phyloP scores from a whole-genome alignment of 2,113 vertebrate genomes.

The Felis catus region F.catus_Fca126_mat1.0 CM031419.1:194548501-194549000 shows the following conservation, averaged over 20 bases:
- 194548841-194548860: not conserved
- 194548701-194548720: not conserved
- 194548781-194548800: not conserved
- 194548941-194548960: constrained; percentile 39
- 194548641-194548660: not conserved
- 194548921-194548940: constrained; percentile 52
- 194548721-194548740: not conserved
- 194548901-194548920: constrained; percentile 40
- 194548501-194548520: not conserved
- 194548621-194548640: not conserved
- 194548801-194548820: not conserved
- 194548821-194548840: not conserved
- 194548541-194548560: constrained; percentile 20
- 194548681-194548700: not conserved
- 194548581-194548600: constrained; percentile 43
- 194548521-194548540: constrained; percentile 33
- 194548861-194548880: not conserved
- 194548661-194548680: not conserved
- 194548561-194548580: not conserved
- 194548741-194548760: constrained; percentile 8
- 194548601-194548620: not conserved
- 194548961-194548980: constrained; percentile 5
- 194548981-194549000: constrained; percentile 18
- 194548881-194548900: constrained; percentile 67
- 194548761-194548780: constrained; percentile 35